Evolutionary conservation across 2,797 vertebrate species (phyloP), one percentile per base, ranked within the genome.

Genomic region (Peromyscus eremicus): DNA sequence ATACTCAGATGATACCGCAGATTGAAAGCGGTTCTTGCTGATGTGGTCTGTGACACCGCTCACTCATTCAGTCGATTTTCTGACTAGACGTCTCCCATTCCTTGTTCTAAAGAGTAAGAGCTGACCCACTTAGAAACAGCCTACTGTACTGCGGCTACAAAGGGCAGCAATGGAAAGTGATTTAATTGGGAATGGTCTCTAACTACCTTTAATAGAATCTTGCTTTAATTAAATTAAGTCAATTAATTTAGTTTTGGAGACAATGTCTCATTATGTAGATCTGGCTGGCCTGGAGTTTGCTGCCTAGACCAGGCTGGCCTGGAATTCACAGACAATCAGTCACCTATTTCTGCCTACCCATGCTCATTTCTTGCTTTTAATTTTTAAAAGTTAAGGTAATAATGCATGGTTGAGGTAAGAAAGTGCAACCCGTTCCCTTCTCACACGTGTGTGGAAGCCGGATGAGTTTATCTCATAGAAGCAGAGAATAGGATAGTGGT

Each of bases 91-190:
- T 77, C 81, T 94, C 43, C 57, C 7, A 13, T 79, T 73, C n/a
- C 43, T 92, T 40, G 75, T 81, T 71, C 79, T 86, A 40, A 84
- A 93, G 93, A 81, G 70, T 37, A 83, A 85, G 46, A 27, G 80
- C 40, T 34, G 40, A 60, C 66, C 37, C 73, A 73, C 85, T 96
- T 96, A 93, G 93, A 96, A 93, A 84, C 2, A 60, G n/a, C 81
- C 66, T 32, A 66, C 49, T 84, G 57, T 87, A 62, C 37, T 55
- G 0, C 60, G 23, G 85, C 29, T 89, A 84, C 21, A 88, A 40
- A 95, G 71, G 55, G 57, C 55, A 93, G 70, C 75, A 49, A 57
- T 25, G 77, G 93, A 43, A 88, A 95, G 37, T 73, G 19, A 68
- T 52, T 96, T 95, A 57, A 55, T 76, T 88, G 94, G 52, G 64